These are phyloP conservation scores for Tragelaphus buxtoni DNA, from an alignment of 2,113 vertebrate genomes.

Conservation along the genomic window DNA sequence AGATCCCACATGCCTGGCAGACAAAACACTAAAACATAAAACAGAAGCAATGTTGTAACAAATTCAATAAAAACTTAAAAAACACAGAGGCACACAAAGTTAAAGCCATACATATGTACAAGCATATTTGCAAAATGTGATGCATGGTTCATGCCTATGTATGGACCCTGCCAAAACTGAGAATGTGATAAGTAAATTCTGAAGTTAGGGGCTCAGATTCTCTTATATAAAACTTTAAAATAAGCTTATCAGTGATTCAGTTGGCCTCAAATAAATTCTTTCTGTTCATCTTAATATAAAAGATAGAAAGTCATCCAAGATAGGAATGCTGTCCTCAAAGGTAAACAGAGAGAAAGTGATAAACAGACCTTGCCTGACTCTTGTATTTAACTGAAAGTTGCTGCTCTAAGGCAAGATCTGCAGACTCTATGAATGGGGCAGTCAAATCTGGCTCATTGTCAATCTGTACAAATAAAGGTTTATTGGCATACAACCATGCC, in stretches of 20 bases:
- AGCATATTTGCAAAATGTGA: not conserved
- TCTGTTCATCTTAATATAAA: not conserved
- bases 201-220: not conserved
- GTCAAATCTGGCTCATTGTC: not conserved
- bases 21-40: not conserved
- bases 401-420: not conserved
- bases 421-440: not conserved
- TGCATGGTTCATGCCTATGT: not conserved
- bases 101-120: not conserved
- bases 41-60: not conserved
- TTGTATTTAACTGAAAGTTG: not conserved
- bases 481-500: not conserved
- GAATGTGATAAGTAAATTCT: not conserved
- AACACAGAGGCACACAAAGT: not conserved
- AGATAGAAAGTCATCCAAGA: not conserved
- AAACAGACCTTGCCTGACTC: not conserved
- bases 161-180: not conserved
- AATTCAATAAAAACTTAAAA: not conserved
- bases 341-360: not conserved
- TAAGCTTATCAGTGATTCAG: not conserved
- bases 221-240: not conserved
- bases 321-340: not conserved
- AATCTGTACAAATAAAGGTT: not conserved
- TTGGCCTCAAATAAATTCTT: not conserved
- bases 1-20: not conserved